Evolutionary conservation across 2,797 vertebrate genomes (phyloP), one percentile per base, ranked within the genome.

Genomic region (Anolis apletophallus): DNA sequence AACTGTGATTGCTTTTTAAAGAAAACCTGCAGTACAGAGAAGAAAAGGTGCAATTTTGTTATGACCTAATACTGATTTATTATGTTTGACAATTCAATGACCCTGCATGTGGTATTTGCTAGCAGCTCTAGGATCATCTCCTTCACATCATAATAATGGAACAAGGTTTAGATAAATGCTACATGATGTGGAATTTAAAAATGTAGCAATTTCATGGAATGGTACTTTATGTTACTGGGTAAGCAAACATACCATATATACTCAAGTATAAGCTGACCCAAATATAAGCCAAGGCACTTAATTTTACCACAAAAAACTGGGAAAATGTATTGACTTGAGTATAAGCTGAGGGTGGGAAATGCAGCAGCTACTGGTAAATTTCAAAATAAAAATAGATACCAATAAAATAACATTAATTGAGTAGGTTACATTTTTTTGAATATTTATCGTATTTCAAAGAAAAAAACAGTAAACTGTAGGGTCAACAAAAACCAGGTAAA

Each of bases 11-110:
- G 19, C 6, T 64, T 19, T 68, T 52, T 7, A 81, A n/a, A 10
- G 8, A 55, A 9, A 21, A 9, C 50, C 6, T 32, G 46, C 29
- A 68, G 50, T 52, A 52, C 32, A 32, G 46, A 54, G 61, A 52
- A 9, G 2, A 11, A n/a, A 68, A 19, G 64, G 64, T n/a, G 19
- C 64, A 54, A 50, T 52, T 69, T 32, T 80, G 61, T 68, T 67
- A 80, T 5, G 50, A 16, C 5, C 36, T 68, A 46, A 81, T 50
- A 11, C 32, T 54, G 80, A 34, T 50, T 81, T 81, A 89, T 80
- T 95, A 88, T 78, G 95, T 94, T 90, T 95, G 88, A 94, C 82
- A 84, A 93, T 94, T 94, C 90, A 86, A 93, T 59, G 77, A 86
- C 73, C 61, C 94, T 71, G 54, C 36, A 84, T 90, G 64, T 74